Percentiles rank a stretch among this genome's conserved stretches.
Evolutionary conservation across 2,113 vertebrate genomes (phyloP).

Genomic region (Terrapene triunguis): DNA sequence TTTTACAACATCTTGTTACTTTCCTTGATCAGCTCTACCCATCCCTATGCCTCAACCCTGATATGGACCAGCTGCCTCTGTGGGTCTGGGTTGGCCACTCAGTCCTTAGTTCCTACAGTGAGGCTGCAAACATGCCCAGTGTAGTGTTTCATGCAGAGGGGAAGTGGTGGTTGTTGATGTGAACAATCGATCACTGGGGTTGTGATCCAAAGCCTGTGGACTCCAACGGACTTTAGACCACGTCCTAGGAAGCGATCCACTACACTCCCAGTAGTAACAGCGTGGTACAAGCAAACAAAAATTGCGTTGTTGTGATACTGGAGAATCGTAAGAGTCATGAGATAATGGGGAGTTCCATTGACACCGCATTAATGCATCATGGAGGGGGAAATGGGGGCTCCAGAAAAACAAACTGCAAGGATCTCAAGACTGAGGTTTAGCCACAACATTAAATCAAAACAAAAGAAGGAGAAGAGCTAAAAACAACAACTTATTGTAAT

Average conservation of each 20-base stretch:
- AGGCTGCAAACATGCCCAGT: not conserved
- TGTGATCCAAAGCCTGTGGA: not conserved
- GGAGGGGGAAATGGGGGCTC: not conserved
- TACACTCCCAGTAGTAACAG: not conserved
- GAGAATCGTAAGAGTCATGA: not conserved
- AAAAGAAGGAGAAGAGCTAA: not conserved
- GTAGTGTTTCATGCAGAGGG: not conserved
- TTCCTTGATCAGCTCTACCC: not conserved
- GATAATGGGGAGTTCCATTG: not conserved
- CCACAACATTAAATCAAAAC: not conserved
- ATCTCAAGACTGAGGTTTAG: not conserved
- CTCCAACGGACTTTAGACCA: not conserved
- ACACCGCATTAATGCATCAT: not conserved
- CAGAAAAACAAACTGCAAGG: not conserved
- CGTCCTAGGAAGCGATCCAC: not conserved
- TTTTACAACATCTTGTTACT: not conserved
- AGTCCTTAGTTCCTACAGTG: not conserved
- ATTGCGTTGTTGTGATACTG: not conserved
- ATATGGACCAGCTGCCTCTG: not conserved
- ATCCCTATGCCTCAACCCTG: not conserved
- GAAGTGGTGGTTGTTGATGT: not conserved
- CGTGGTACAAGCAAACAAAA: not conserved
- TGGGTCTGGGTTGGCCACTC: not conserved
- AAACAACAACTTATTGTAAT: not conserved
- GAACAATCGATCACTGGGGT: not conserved